phyloP scores from a whole-genome alignment of 2,888 invertebrate genomes.

The Taphrorychus bicolor region DNA sequence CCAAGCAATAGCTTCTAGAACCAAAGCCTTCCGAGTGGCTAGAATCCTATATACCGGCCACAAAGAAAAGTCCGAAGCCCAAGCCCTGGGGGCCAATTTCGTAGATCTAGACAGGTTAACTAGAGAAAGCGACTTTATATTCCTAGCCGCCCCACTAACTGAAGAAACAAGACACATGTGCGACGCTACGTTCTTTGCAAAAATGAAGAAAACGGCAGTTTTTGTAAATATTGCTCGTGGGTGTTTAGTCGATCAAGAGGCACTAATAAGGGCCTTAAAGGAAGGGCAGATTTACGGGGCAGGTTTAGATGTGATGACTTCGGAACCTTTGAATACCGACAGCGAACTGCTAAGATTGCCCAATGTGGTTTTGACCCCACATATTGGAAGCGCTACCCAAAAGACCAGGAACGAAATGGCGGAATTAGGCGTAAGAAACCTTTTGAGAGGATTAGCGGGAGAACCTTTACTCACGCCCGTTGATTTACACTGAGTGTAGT shows the following conservation, averaged over 20 bases:
- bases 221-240: constrained; percentile 80
- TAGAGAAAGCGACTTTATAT: constrained; percentile 75
- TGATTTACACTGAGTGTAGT: no score
- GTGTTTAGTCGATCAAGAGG: constrained; percentile 80
- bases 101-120: constrained; percentile 73
- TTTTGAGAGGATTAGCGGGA: constrained; percentile 76
- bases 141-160: constrained; percentile 73
- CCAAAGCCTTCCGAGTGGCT: constrained; percentile 75
- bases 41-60: constrained; percentile 78
- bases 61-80: constrained; percentile 68
- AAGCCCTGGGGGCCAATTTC: constrained; percentile 67
- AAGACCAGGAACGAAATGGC: constrained; percentile 81
- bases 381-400: constrained; percentile 85
- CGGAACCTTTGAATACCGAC: constrained; percentile 85
- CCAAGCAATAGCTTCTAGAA: constrained; percentile 73
- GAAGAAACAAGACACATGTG: constrained; percentile 74
- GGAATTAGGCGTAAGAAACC: constrained; percentile 77
- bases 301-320: constrained; percentile 89
- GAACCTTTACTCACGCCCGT: constrained; percentile 73
- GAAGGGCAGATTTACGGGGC: constrained; percentile 81
- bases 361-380: constrained; percentile 86
- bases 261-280: constrained; percentile 78
- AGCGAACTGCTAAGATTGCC: constrained; percentile 77
- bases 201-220: constrained; percentile 80
- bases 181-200: constrained; percentile 68